Percentiles rank a stretch among this genome's conserved stretches.
These are phyloP conservation scores for Neosilurus mollespiculum DNA, from an alignment of 2,797 vertebrate species.

Conservation along the genomic window DNA sequence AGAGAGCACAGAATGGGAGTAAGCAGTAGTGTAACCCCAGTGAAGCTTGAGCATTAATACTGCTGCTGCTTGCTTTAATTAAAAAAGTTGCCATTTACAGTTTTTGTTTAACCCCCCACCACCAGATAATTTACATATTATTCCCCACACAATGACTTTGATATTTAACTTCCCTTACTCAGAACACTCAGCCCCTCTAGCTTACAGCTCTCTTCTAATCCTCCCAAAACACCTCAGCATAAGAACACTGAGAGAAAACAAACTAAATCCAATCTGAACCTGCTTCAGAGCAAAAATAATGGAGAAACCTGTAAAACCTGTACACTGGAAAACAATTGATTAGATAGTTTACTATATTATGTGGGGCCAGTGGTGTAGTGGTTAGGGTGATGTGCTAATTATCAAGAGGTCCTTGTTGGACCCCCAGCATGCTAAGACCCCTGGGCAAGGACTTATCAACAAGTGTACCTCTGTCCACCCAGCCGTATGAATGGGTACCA, in stretches of 20 bases:
- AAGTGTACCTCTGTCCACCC: no score
- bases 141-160: slow-evolving; percentile 58
- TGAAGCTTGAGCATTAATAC: slow-evolving; percentile 47
- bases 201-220: slow-evolving; percentile 58
- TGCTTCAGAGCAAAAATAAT: background rate
- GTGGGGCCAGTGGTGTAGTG: no score
- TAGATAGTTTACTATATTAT: no score
- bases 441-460: no score
- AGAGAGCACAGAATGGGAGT: background rate
- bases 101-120: slow-evolving; percentile 49
- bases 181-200: slow-evolving; percentile 52
- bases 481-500: no score
- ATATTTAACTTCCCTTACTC: slow-evolving; percentile 67
- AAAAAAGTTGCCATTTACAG: slow-evolving; percentile 63
- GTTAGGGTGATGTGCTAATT: no score
- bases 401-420: no score
- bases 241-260: slow-evolving; percentile 36
- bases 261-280: slow-evolving; percentile 22
- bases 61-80: slow-evolving; percentile 66
- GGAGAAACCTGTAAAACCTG: background rate
- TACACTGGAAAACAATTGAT: background rate
- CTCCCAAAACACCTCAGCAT: slow-evolving; percentile 39
- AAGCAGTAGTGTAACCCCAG: slow-evolving; percentile 25
- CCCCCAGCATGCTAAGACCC: no score
- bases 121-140: slow-evolving; percentile 56